Evolutionary conservation across 2,888 invertebrate genomes (phyloP), one percentile per base, ranked within the genome.

Genomic region (Philereme transversata): DNA sequence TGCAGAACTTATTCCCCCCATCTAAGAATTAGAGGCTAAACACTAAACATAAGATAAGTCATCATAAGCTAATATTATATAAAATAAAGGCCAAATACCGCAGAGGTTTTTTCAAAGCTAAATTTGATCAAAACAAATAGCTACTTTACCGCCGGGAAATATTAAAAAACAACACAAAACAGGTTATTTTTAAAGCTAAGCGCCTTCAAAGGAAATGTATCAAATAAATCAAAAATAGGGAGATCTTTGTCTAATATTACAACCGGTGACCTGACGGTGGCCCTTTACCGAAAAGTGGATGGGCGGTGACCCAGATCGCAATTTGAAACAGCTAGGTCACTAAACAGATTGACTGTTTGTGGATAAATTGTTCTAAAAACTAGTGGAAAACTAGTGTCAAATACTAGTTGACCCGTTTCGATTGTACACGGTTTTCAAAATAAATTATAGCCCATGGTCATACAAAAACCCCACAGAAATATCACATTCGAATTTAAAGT

Each of bases 211-310:
- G 55, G 56, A 50, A 63, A 48, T 51, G 62, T 58, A 48, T 64
- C 59, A 62, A 62, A 69, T 69, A 69, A 65, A 67, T 67, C 65
- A 67, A 60, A 67, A 64, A 58, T 50, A 64, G 38, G 57, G 52
- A 57, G 49, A 62, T 46, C 51, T 51, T 51, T 60, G 57, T 67
- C 60, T 65, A 60, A 67, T 64, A 60, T 63, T 60, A 57, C 67
- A 67, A 58, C 63, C 62, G 65, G 48, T 62, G 65, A 67, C 65
- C 69, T 61, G 45, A 35, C 53, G 7, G 22, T 56, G 69, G 61
- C 67, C 54, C 62, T 62, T 65, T 60, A 55, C 56, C 67, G 58
- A 69, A 68, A 69, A 65, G 65, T 64, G 67, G 59, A 43, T 48
- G 34, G 43, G 36, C 44, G 41, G 45, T 63, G 63, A 63, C 63